Base-by-base conservation (phyloP, 2,888 invertebrate species). In the Drosophila maculinotata region DNA sequence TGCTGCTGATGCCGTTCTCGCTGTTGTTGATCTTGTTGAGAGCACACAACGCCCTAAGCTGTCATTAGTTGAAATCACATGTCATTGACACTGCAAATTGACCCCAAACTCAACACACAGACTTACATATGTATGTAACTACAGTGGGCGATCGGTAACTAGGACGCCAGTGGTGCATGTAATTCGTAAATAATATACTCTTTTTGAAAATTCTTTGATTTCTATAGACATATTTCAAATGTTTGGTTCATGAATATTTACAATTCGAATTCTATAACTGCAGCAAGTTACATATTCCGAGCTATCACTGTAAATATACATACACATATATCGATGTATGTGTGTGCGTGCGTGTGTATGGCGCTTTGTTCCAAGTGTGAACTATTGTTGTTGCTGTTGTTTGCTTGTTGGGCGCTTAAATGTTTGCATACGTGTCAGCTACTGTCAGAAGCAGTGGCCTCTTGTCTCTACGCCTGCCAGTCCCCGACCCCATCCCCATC, bases 41-140 rank as follows among this genome's bases (percentile, higher is more conserved):
- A 52, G 51, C 57, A 62, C 57, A 68, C 15, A 60, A 51, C 36
- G 41, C 51, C 60, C 75, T 51, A 83, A 88, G 67, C 74, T 87
- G 82, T 76, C 87, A 88, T 86, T 88, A 82, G 86, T 79, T 76
- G 72, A 79, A 87, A 87, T 88, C 87, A 76, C 86, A 82, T 85
- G 85, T 80, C 87, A 85, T 74, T 72, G 74, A 60, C 86, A 85
- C 69, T 52, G 63, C 60, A 66, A 75, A 84, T 60, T 84, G 85
- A 84, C 70, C 82, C 53, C 44, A 58, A 44, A 45, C 58, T 44
- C 9, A 58, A 30, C 20, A 41, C 54, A 69, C 15, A 26, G 44
- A 38, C 49, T 42, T 30, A 58, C 54, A 31, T 6, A 28, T 31
- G 7, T 30, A 17, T 2, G 26, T 7, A 30, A 1, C 44, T 45